Evolutionary conservation across 2,888 invertebrate species (phyloP), one percentile per base, ranked within the genome.

Genomic region (Brachynemurus nebulosus): DNA sequence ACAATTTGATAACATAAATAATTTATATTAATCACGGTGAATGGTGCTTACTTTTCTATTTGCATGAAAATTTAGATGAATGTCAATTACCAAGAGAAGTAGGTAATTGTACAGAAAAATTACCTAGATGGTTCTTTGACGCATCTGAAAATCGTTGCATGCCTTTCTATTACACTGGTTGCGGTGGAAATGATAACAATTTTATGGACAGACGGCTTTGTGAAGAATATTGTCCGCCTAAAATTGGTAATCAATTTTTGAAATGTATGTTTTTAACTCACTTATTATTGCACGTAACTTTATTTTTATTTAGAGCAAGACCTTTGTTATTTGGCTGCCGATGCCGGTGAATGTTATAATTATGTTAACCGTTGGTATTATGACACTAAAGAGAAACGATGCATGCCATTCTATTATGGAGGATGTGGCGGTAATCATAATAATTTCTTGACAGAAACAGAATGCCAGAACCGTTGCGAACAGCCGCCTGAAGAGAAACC

Each of bases 391-490:
- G 76, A 78, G 38, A 72, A 75, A 48, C 68, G 69, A 25, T 96
- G 95, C 61, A 68, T 73, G 42, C 79, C 78, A 56, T 95, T 93
- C 66, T 78, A 85, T 54, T 93, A 82, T 60, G 88, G 91, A 27
- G 93, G 95, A 40, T 95, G 95, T 59, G 83, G 81, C 14, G 95
- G 93, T 20, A 97, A 96, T 58, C 76, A 72, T 2, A 95, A 93
- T 64, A 88, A 88, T 65, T 95, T 91, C 66, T 59, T 59, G 7
- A 70, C 73, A 1, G 72, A 81, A 59, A 63, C 71, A 36, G 77
- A 75, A 39, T 91, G 90, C 54, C 61, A 72, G 49, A 65, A 65
- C 37, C 70, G 76, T 30, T 88, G 89, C 59, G 70, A 72, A 48
- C 66, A 62, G 18, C 50, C 69, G 1, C 63, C 69, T 25, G 63